Evolutionary conservation across 2,888 invertebrate genomes (phyloP), one percentile per base, ranked within the genome.

Genomic region (Plutella xylostella): DNA sequence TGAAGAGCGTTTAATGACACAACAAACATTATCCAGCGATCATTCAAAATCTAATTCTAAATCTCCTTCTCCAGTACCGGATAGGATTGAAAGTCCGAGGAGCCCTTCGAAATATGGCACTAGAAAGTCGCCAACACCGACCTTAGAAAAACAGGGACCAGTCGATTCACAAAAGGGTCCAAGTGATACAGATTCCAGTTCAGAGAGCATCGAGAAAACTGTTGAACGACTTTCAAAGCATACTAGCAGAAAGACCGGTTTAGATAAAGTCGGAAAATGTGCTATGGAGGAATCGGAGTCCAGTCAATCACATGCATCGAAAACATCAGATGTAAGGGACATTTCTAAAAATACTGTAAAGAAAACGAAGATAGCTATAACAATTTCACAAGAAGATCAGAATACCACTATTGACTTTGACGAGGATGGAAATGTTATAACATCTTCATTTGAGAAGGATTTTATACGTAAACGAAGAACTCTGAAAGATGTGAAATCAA

Each of bases 61-160:
- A 35, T 78, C 76, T 4, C 72, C 75, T 2, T 63, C 76, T 37
- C 68, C 72, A 19, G 83, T 83, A 54, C 59, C 31, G 12, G 68
- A 68, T 28, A 73, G 78, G 11, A 79, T 79, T 21, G 84, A 84
- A 58, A 82, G 80, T 37, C 64, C 66, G 3, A 73, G 82, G 43
- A 83, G 85, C 52, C 76, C 83, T 1, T 77, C 80, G 6, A 75
- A 72, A 63, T 75, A 65, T 52, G 68, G 71, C 1, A 50, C 69
- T 3, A 69, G 72, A 50, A 85, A 78, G 55, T 82, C 84, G 11
- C 85, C 87, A 14, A 88, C 88, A 0, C 88, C 88, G 0, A 87
- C 88, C 11, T 67, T 88, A 48, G 88, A 88, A 61, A 88, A 88
- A 56, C 88, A 88, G 64, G 87, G 86, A 2, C 85, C 72, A 54